A percentile compares a stretch with the other conserved stretches of the same genome.
Conservation (phyloP, 2,888 invertebrate genomes). For the Trichopoda pennipes region DNA sequence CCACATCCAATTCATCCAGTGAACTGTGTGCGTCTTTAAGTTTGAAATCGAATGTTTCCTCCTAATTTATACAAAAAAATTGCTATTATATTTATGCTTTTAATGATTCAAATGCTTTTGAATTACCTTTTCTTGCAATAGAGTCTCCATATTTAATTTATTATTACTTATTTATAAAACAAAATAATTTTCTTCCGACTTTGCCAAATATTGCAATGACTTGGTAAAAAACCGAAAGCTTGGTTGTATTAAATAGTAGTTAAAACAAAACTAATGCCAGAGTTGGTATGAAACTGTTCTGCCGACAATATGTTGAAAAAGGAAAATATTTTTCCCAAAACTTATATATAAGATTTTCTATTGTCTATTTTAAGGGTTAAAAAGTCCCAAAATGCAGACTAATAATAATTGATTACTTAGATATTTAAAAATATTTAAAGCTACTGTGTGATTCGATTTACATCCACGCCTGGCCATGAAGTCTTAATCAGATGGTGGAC, state of each 20-base stretch:
- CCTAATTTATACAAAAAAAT: slow-evolving; percentile 80
- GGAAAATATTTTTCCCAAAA: no score
- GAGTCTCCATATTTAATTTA: slow-evolving; percentile 82
- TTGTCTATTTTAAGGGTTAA: no score
- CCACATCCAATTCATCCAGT: slow-evolving; percentile 91
- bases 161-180: slow-evolving; percentile 22
- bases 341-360: no score
- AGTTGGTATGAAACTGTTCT: no score
- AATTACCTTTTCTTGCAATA: slow-evolving; percentile 89
- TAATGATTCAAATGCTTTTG: background rate
- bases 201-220: slow-evolving; percentile 56
- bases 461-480: no score
- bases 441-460: no score
- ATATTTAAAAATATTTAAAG: no score
- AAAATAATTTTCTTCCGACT: slow-evolving; percentile 1
- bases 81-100: background rate
- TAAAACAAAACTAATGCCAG: background rate
- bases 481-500: no score
- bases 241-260: slow-evolving; percentile 24
- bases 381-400: no score
- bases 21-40: slow-evolving; percentile 85
- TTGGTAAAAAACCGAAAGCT: slow-evolving; percentile 49
- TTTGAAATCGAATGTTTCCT: slow-evolving; percentile 86
- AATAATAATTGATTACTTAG: no score
- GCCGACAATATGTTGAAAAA: no score